These are phyloP conservation scores for Glyphotaelius pellucidus DNA, from an alignment of 2,888 invertebrate genomes.

Conservation along the genomic window DNA sequence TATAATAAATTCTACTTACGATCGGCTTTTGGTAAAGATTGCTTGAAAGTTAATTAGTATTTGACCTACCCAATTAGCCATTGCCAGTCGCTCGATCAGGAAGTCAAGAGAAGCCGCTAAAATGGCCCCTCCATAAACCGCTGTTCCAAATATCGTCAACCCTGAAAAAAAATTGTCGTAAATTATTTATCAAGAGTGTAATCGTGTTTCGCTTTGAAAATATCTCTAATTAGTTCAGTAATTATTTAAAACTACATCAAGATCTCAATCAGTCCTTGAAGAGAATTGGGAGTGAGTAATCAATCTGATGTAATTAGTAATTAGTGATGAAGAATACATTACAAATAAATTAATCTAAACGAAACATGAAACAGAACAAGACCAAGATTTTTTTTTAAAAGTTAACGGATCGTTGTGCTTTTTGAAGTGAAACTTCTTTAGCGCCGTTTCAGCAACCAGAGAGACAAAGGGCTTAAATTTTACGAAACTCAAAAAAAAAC, in stretches of 20 bases:
- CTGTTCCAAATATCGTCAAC: conserved; percentile 85
- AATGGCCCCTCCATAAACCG: conserved; percentile 86
- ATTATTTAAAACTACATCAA: too few species aligned
- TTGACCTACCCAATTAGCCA: conserved; percentile 80
- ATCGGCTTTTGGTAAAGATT: neutral
- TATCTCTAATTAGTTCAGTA: neutral
- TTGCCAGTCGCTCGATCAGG: conserved; percentile 84
- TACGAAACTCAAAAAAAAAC: too few species aligned
- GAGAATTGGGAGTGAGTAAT: neutral
- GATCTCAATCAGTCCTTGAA: too few species aligned
- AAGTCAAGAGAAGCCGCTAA: conserved; percentile 85
- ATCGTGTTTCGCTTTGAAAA: neutral
- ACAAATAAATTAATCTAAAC: neutral
- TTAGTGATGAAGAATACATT: neutral
- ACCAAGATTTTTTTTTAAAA: too few species aligned
- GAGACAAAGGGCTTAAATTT: too few species aligned
- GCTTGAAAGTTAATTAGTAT: neutral
- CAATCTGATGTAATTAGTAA: neutral
- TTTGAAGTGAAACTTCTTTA: too few species aligned
- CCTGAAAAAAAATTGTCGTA: conserved; percentile 71
- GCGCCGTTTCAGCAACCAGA: too few species aligned
- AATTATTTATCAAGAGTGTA: neutral
- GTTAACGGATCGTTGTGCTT: too few species aligned
- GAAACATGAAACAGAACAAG: too few species aligned
- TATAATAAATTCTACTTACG: neutral